phyloP scores from a whole-genome alignment of 2,888 invertebrate genomes.

The Drosophila borealis region DNA sequence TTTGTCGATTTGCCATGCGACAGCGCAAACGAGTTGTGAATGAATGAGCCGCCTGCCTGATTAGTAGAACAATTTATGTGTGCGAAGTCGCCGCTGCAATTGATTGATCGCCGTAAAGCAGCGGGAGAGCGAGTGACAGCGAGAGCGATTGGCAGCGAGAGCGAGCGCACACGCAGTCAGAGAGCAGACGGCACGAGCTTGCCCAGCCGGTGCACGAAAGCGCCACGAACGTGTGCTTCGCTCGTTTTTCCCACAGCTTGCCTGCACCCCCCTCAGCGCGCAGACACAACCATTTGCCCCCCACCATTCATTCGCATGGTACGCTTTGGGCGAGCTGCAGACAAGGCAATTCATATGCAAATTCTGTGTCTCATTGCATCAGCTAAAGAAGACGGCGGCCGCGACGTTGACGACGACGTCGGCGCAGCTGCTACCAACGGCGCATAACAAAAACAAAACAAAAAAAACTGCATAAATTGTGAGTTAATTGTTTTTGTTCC shows the following conservation, averaged over 20 bases:
- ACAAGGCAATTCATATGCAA: conserved; percentile 71
- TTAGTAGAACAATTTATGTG: conserved; percentile 72
- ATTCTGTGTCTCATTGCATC: conserved; percentile 72
- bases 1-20: conserved; percentile 38
- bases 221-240: conserved; percentile 9
- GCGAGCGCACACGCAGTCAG: background rate
- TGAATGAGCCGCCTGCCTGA: conserved; percentile 71
- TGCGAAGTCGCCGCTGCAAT: conserved; percentile 30
- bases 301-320: conserved; percentile 2
- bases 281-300: conserved; percentile 11
- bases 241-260: conserved; percentile 45
- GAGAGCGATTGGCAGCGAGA: conserved; percentile 6
- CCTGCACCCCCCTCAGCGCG: conserved; percentile 6
- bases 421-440: conserved; percentile 34
- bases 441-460: conserved; percentile 33
- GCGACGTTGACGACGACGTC: conserved; percentile 11
- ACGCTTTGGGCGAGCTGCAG: conserved; percentile 32
- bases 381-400: conserved; percentile 58
- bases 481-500: conserved; percentile 23
- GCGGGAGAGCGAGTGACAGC: conserved; percentile 4
- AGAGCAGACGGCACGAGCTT: conserved; percentile 8
- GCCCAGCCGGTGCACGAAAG: conserved; percentile 26
- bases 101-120: conserved; percentile 64
- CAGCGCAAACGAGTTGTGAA: conserved; percentile 75
- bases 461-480: conserved; percentile 51